These are phyloP conservation scores for Chelonus insularis DNA, from an alignment of 1,140 invertebrate genomes.

Conservation along the genomic window DNA sequence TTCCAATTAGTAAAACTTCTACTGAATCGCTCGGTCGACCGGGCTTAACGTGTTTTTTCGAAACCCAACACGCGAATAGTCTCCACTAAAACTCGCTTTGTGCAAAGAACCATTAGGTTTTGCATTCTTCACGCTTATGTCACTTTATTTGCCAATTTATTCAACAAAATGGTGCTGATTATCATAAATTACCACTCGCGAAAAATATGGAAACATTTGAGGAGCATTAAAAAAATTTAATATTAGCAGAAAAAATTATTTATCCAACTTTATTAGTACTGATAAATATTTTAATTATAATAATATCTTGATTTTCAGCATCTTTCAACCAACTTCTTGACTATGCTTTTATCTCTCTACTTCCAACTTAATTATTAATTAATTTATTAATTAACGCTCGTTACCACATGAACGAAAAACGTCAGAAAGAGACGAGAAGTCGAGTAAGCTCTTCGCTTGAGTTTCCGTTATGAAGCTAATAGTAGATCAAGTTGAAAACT, in stretches of 20 bases:
- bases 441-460: constrained; percentile 11
- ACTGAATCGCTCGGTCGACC: constrained; percentile 37
- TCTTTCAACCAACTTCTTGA: not conserved
- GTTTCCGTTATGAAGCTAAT: constrained; percentile 12
- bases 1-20: constrained; percentile 54
- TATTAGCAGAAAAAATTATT: too few species aligned
- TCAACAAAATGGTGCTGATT: not conserved
- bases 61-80: constrained; percentile 9
- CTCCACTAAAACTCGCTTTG: constrained; percentile 14
- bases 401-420: constrained; percentile 27
- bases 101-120: constrained; percentile 8
- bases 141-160: not conserved
- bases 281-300: too few species aligned
- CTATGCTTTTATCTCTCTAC: constrained; percentile 21
- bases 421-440: constrained; percentile 12
- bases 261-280: too few species aligned
- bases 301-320: too few species aligned
- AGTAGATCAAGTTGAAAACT: too few species aligned
- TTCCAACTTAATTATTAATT: constrained; percentile 42
- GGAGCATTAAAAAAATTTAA: too few species aligned
- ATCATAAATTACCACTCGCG: not conserved
- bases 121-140: not conserved
- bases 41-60: constrained; percentile 32
- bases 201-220: too few species aligned
- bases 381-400: constrained; percentile 44